Conservation (phyloP, 2,113 vertebrate species). For the Rhipidura dahli region DNA sequence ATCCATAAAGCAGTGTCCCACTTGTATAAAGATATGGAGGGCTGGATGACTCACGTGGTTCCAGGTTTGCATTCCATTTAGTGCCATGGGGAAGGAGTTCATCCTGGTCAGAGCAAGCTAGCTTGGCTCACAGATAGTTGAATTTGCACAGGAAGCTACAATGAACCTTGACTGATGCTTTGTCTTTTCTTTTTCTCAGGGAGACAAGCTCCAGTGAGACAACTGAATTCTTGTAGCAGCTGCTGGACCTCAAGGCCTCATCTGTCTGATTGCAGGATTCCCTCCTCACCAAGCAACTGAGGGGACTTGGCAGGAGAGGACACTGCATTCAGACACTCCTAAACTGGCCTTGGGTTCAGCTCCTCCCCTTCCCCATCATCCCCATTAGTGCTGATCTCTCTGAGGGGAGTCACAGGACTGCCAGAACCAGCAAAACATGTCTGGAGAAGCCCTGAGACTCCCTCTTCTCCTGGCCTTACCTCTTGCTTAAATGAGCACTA, state of each 20-base stretch:
- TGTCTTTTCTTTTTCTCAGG: conserved; percentile 62
- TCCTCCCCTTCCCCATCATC: neutral
- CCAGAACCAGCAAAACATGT: neutral
- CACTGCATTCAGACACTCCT: conserved; percentile 27
- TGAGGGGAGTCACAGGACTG: neutral
- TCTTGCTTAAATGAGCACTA: conserved; percentile 18
- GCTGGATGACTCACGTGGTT: neutral
- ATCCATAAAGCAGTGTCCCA: neutral
- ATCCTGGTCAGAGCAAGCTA: neutral
- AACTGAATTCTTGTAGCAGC: conserved; percentile 75
- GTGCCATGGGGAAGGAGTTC: neutral
- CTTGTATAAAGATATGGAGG: neutral
- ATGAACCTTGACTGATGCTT: neutral
- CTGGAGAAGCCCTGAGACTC: conserved; percentile 1
- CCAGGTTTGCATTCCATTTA: neutral
- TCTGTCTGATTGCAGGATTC: conserved; percentile 53
- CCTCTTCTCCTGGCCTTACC: conserved; percentile 31
- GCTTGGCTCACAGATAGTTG: neutral
- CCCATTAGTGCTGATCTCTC: conserved; percentile 18
- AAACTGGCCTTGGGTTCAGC: conserved; percentile 39
- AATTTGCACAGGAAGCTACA: neutral
- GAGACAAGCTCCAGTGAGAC: conserved; percentile 73
- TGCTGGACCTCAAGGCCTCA: conserved; percentile 63
- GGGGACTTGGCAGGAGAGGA: conserved; percentile 30
- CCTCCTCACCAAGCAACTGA: conserved; percentile 47